Percentiles rank a stretch among this genome's conserved stretches.
These are phyloP conservation scores for Tipula unca DNA, from an alignment of 2,888 invertebrate species.

Conservation along the genomic window DNA sequence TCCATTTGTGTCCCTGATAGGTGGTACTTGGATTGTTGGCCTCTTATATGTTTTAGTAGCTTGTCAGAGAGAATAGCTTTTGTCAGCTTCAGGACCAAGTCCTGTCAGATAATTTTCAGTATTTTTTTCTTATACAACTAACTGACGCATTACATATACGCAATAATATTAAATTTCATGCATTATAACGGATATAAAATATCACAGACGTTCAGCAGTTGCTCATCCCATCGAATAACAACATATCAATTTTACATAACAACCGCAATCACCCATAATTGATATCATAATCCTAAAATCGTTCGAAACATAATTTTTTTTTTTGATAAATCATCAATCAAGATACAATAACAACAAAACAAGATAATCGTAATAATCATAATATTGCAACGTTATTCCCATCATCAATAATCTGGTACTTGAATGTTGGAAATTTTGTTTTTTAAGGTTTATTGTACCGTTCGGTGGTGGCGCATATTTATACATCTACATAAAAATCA, in stretches of 20 bases:
- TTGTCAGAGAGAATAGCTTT: too few relatives aligned
- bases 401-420: not conserved
- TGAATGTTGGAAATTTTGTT: not conserved
- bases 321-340: not conserved
- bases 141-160: not conserved
- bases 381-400: not conserved
- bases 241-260: not conserved
- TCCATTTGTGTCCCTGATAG: too few relatives aligned
- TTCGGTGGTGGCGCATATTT: not conserved
- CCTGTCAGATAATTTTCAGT: too few relatives aligned
- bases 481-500: not conserved
- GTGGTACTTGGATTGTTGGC: too few relatives aligned
- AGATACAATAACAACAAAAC: not conserved
- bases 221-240: not conserved
- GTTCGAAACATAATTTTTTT: not conserved
- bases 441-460: not conserved
- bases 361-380: not conserved
- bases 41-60: too few relatives aligned
- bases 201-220: not conserved
- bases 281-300: not conserved
- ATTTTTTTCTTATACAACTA: not conserved
- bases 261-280: not conserved
- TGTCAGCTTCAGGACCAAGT: too few relatives aligned
- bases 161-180: not conserved
- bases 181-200: not conserved